Evolutionary conservation across 2,113 vertebrate genomes (phyloP).

Genomic region (Menura novaehollandiae): DNA sequence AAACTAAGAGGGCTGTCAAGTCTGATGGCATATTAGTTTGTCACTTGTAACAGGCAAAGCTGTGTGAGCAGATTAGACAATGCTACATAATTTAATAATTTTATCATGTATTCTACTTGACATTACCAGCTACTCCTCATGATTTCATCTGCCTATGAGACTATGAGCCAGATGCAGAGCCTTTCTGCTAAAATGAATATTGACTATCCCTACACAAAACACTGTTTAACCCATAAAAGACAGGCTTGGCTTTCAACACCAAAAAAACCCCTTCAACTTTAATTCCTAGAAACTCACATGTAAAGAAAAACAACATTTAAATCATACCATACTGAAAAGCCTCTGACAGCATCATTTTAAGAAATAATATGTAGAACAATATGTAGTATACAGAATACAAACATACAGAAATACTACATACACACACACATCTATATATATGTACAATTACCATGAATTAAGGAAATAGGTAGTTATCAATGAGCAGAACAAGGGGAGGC

Average conservation of each 20-base stretch:
- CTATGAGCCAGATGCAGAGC: not conserved
- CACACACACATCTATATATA: not conserved
- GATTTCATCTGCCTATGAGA: constrained; percentile 23
- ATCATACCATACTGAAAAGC: not conserved
- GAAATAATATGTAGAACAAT: not conserved
- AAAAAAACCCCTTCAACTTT: not conserved
- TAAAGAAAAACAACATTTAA: not conserved
- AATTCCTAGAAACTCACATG: not conserved
- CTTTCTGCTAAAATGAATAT: not conserved
- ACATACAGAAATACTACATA: not conserved
- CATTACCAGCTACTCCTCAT: constrained; percentile 49
- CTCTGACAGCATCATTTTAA: not conserved
- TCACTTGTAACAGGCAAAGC: constrained; percentile 60
- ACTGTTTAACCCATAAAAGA: not conserved
- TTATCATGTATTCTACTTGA: constrained; percentile 59
- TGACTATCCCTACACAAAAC: not conserved
- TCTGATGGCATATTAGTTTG: constrained; percentile 64
- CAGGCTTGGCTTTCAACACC: not conserved
- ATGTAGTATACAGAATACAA: not conserved
- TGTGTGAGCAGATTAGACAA: constrained; percentile 60
- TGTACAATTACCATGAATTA: not conserved
- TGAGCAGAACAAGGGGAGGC: not conserved
- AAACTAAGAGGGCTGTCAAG: constrained; percentile 62
- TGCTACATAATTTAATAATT: constrained; percentile 69
- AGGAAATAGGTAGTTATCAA: not conserved